Conservation (phyloP, 2,888 invertebrate genomes). For the Hirtodrosophila duncani region DNA sequence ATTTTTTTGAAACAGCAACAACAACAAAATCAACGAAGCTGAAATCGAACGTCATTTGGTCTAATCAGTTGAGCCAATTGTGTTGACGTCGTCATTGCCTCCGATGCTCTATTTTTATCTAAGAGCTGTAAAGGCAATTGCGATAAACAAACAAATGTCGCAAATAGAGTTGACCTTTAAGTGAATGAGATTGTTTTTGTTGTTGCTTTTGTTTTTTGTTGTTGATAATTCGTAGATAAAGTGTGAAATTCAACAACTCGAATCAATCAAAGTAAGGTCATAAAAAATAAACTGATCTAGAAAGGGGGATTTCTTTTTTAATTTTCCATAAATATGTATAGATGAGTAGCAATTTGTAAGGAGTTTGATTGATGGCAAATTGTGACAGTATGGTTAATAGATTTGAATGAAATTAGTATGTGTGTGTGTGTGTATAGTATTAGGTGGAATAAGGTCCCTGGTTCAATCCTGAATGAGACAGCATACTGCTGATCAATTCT, state of each 20-base stretch:
- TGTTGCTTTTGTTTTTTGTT: constrained; percentile 1
- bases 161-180: constrained; percentile 32
- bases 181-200: constrained; percentile 10
- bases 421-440: too few species aligned
- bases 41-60: constrained; percentile 12
- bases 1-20: too few species aligned
- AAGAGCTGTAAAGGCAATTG: not conserved
- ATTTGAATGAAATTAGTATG: too few species aligned
- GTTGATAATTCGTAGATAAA: constrained; percentile 21
- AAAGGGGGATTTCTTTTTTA: not conserved
- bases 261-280: constrained; percentile 23
- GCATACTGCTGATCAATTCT: too few species aligned
- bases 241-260: constrained; percentile 28
- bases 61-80: constrained; percentile 15
- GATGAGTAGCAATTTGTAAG: too few species aligned
- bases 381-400: too few species aligned
- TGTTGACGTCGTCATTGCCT: not conserved
- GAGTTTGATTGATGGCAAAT: too few species aligned
- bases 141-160: constrained; percentile 11
- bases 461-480: too few species aligned
- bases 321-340: too few species aligned
- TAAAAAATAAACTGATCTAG: not conserved
- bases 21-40: not conserved
- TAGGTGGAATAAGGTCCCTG: too few species aligned
- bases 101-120: constrained; percentile 15